phyloP scores from a whole-genome alignment of 2,113 vertebrate genomes.

The Butastur rufipennis region DNA sequence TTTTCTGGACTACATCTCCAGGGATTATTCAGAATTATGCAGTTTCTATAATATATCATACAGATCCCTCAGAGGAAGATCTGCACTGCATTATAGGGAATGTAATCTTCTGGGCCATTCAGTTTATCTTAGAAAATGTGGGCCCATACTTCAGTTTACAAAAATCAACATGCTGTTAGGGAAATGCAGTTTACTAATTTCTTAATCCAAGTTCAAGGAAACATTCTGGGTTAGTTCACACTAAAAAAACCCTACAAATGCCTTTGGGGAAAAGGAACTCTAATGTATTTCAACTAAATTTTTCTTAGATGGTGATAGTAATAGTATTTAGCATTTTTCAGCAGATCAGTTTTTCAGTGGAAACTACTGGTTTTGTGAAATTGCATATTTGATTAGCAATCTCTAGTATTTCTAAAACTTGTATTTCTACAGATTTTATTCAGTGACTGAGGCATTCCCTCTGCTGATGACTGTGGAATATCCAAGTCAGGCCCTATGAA shows the following conservation, averaged over 20 bases:
- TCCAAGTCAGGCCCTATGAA: not conserved
- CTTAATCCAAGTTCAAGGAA: not conserved
- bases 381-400: not conserved
- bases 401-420: not conserved
- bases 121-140: not conserved
- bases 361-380: not conserved
- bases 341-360: not conserved
- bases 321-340: not conserved
- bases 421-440: not conserved
- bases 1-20: not conserved
- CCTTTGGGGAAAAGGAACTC: not conserved
- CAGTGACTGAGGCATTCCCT: not conserved
- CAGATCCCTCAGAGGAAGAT: not conserved
- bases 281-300: not conserved
- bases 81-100: slow-evolving; percentile 2
- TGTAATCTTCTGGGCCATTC: not conserved
- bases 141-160: not conserved
- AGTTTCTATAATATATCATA: not conserved
- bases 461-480: not conserved
- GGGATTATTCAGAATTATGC: slow-evolving; percentile 3
- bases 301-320: not conserved
- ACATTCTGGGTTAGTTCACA: not conserved
- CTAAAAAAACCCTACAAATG: not conserved
- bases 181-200: not conserved
- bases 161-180: not conserved